Evolutionary conservation across 1,140 invertebrate species (phyloP), one percentile per base, ranked within the genome.

Genomic region (Euwallacea similis): DNA sequence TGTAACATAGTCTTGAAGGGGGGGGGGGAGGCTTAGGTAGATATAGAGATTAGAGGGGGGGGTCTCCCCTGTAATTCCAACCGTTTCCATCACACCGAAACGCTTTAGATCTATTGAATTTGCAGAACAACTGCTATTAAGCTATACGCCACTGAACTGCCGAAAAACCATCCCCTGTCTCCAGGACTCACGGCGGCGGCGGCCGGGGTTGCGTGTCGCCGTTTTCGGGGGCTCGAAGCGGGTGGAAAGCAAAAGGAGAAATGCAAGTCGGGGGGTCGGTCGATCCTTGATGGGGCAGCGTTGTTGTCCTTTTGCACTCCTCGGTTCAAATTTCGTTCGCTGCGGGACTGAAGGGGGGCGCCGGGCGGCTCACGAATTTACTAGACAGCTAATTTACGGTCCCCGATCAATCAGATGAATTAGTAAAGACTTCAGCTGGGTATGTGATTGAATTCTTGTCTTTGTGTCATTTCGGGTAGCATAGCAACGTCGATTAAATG

Each of bases 281-380:
- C 67, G 67, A 69, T 69, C 67, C 67, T 69, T 69, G 67, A 69
- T 63, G 67, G 67, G 11, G 42, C 59, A 53, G 41, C 60, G 67
- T 69, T 46, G 67, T 63, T 59, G 67, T 69, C 67, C 67, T 69
- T 69, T 69, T 69, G 67, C 67, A 63, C 67, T 41, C 55, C 16
- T 42, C 56, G 66, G 56, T 55, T 69, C 66, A 61, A 69, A 69
- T 69, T 69, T 69, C 66, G 66, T 67, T 59, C n/a, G 66, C 33
- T 42, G 47, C 9, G 53, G 8, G 62, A n/a, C n/a, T 8, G 44
- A 13, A 21, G 43, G 33, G 47, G 62, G 47, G 33, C 11, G 21
- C 47, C 47, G 46, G 8, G 21, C 62, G 43, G 13, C 46, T 50
- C 46, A 50, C 46, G 13, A 50, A 50, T 50, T 50, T 50, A 50